phyloP scores from a whole-genome alignment of 2,797 vertebrate species.

The Adelosebastes latens region DNA sequence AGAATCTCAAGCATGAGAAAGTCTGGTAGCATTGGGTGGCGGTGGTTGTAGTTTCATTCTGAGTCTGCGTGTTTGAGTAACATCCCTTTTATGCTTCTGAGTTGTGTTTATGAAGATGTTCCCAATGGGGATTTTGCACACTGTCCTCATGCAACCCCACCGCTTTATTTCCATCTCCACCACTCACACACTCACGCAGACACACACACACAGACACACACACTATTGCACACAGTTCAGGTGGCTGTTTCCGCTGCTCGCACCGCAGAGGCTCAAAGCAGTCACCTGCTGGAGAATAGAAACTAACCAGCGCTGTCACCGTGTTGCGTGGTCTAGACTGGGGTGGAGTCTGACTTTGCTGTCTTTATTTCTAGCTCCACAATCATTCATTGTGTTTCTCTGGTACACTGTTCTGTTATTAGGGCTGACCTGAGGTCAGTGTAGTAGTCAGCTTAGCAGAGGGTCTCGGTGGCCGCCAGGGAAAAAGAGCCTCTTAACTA shows the following conservation, averaged over 20 bases:
- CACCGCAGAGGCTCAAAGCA: slow-evolving; percentile 28
- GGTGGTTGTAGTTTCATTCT: background rate
- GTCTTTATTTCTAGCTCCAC: slow-evolving; percentile 2
- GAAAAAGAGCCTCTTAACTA: background rate
- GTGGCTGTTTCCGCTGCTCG: slow-evolving; percentile 54
- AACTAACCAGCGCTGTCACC: background rate
- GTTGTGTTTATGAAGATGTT: slow-evolving; percentile 11
- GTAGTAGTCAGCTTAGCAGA: background rate
- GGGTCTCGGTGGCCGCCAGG: background rate
- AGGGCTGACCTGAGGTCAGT: slow-evolving; percentile 4
- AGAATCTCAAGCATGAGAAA: background rate
- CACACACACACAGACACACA: background rate
- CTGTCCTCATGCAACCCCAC: slow-evolving; percentile 43
- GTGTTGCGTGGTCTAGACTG: background rate
- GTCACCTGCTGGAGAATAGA: slow-evolving; percentile 42
- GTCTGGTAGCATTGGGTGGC: background rate
- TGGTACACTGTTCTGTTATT: background rate
- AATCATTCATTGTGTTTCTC: background rate
- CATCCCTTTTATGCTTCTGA: background rate
- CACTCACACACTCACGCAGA: background rate
- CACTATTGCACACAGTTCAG: slow-evolving; percentile 21
- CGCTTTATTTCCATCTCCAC: slow-evolving; percentile 39
- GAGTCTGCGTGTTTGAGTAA: background rate
- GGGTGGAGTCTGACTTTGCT: background rate
- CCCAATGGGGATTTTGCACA: slow-evolving; percentile 24